These are phyloP conservation scores for Macrostomum lignano DNA, from an alignment of 1,140 invertebrate genomes.

Conservation along the genomic window DNA sequence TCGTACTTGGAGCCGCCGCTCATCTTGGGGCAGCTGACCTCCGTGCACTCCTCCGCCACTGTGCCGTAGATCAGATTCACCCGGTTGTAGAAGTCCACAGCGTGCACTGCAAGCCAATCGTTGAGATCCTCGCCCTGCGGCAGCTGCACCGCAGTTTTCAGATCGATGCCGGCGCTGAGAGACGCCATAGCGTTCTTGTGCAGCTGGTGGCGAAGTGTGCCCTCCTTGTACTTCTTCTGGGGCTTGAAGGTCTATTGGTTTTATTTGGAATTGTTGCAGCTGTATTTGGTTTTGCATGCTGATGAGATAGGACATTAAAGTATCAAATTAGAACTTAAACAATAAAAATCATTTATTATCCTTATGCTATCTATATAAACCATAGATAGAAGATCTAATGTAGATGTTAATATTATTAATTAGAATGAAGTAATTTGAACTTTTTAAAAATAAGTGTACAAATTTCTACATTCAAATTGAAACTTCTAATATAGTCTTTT, in stretches of 20 bases:
- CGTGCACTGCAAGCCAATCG: slow-evolving; percentile 81
- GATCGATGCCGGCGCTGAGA: slow-evolving; percentile 65
- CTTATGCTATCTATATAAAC: no score
- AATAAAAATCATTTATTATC: no score
- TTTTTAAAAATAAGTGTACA: no score
- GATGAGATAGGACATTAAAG: no score
- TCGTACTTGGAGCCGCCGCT: slow-evolving; percentile 54
- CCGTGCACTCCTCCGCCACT: slow-evolving; percentile 54
- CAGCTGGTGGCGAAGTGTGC: slow-evolving; percentile 59
- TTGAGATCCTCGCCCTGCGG: slow-evolving; percentile 58
- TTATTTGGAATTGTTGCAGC: no score
- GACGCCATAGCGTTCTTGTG: slow-evolving; percentile 78
- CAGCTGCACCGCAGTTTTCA: slow-evolving; percentile 49
- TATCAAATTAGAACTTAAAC: no score
- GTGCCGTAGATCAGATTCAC: slow-evolving; percentile 68
- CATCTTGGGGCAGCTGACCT: slow-evolving; percentile 61
- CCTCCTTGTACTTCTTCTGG: slow-evolving; percentile 61
- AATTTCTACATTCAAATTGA: no score
- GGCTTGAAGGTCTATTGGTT: slow-evolving; percentile 47
- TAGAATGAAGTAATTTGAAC: no score
- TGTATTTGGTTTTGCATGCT: no score
- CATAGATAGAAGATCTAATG: no score
- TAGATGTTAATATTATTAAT: no score
- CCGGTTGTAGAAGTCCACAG: slow-evolving; percentile 80
- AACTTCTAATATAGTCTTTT: no score